Evolutionary conservation across 1,140 invertebrate genomes (phyloP).

Genomic region (Drosophila bocqueti): DNA sequence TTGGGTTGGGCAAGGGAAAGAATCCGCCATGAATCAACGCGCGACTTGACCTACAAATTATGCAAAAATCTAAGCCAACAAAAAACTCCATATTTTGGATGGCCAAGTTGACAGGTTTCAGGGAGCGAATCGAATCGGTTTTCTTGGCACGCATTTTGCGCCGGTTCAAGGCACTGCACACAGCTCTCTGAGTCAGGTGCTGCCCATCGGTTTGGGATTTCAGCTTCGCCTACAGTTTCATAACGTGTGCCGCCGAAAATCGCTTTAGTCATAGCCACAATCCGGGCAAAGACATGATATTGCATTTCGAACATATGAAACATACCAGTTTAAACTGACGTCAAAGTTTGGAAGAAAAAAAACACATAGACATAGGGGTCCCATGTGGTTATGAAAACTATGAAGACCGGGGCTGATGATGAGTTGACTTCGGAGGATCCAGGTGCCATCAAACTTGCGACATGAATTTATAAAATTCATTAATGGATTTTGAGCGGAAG

Average conservation of each 20-base stretch:
- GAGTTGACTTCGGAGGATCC: constrained; percentile 19
- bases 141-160: constrained; percentile 63
- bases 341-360: constrained; percentile 6
- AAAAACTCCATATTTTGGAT: constrained; percentile 22
- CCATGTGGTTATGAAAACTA: constrained; percentile 41
- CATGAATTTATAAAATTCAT: constrained; percentile 62
- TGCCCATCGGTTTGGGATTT: constrained; percentile 17
- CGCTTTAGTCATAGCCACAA: constrained; percentile 48
- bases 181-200: constrained; percentile 18
- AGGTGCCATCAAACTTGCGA: constrained; percentile 41
- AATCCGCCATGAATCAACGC: constrained; percentile 43
- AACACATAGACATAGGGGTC: not conserved
- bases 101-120: constrained; percentile 25
- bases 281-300: constrained; percentile 29
- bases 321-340: constrained; percentile 22
- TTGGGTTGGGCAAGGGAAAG: constrained; percentile 29
- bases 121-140: constrained; percentile 41
- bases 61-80: constrained; percentile 33
- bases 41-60: constrained; percentile 65
- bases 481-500: constrained; percentile 57
- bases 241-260: constrained; percentile 42
- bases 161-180: constrained; percentile 16
- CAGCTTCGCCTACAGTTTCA: constrained; percentile 34
- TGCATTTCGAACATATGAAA: constrained; percentile 31
- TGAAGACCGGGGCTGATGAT: constrained; percentile 16